Evolutionary conservation across 37 sponge, comb jelly and placozoan species (phyloP).

Genomic region (Chondrilla cf. caribensis): DNA sequence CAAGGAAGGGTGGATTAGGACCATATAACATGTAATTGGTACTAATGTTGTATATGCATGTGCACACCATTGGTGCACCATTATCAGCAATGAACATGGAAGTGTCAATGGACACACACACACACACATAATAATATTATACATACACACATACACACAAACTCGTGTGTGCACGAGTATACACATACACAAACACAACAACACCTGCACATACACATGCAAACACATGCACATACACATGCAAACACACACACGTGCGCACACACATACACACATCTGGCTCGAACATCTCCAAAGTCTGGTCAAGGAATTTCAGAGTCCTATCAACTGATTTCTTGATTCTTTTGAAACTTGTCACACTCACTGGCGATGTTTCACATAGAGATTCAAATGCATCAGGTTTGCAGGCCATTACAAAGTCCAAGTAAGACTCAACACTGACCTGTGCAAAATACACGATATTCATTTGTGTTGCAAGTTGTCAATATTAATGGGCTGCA

Average conservation of each 20-base stretch:
- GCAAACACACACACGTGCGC: not conserved
- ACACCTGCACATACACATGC: too few species aligned
- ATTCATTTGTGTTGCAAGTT: too few species aligned
- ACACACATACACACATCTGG: too few species aligned
- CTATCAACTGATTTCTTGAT: constrained; percentile 75
- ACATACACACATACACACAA: constrained; percentile 6
- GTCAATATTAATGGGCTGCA: too few species aligned
- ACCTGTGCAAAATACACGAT: constrained; percentile 55
- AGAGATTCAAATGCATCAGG: constrained; percentile 74
- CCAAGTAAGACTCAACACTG: constrained; percentile 46
- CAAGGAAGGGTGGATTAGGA: too few species aligned
- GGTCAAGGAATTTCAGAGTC: constrained; percentile 69
- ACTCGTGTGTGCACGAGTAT: too few species aligned
- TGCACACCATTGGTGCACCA: not conserved
- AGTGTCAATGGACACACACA: not conserved
- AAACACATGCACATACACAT: not conserved
- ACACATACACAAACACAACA: too few species aligned
- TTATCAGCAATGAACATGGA: not conserved
- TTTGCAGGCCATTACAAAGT: constrained; percentile 39
- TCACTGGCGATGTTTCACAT: constrained; percentile 59
- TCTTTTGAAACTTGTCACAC: constrained; percentile 43
- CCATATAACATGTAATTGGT: not conserved
- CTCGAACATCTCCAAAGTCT: constrained; percentile 18
- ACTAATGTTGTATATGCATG: not conserved
- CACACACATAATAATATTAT: too few species aligned